Evolutionary conservation across 2,888 invertebrate genomes (phyloP).

Genomic region (Ennomos fuscantarius): DNA sequence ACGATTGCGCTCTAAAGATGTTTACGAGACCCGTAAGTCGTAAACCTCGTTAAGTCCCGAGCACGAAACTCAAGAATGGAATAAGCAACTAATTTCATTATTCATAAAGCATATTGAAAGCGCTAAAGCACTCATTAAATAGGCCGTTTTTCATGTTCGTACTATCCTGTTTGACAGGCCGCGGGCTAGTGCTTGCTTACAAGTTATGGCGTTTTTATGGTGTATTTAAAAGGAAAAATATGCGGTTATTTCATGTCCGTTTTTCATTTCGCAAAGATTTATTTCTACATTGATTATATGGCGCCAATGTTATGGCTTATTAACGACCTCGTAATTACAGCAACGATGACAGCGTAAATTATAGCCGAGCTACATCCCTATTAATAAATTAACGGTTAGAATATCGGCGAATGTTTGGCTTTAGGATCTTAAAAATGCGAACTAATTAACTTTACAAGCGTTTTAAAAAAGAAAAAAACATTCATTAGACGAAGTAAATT

Average conservation of each 20-base stretch:
- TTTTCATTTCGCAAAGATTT: constrained; percentile 78
- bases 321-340: constrained; percentile 76
- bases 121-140: constrained; percentile 83
- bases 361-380: constrained; percentile 56
- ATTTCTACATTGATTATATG: constrained; percentile 79
- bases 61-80: constrained; percentile 78
- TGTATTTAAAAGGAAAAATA: constrained; percentile 77
- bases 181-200: constrained; percentile 73
- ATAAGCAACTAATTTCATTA: constrained; percentile 84
- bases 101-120: constrained; percentile 84
- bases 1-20: constrained; percentile 60
- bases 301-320: constrained; percentile 75
- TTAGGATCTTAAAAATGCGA: constrained; percentile 29
- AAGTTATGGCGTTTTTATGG: constrained; percentile 79
- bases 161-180: constrained; percentile 79
- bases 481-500: constrained; percentile 28
- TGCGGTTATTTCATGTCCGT: constrained; percentile 76
- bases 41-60: constrained; percentile 74
- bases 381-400: constrained; percentile 60
- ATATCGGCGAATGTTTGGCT: constrained; percentile 29
- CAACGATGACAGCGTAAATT: constrained; percentile 71
- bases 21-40: constrained; percentile 71
- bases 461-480: constrained; percentile 12
- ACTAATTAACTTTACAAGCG: constrained; percentile 16
- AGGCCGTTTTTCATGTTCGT: constrained; percentile 76